Evolutionary conservation across 2,797 vertebrate species (phyloP), one percentile per base, ranked within the genome.

Genomic region (Mus caroli): DNA sequence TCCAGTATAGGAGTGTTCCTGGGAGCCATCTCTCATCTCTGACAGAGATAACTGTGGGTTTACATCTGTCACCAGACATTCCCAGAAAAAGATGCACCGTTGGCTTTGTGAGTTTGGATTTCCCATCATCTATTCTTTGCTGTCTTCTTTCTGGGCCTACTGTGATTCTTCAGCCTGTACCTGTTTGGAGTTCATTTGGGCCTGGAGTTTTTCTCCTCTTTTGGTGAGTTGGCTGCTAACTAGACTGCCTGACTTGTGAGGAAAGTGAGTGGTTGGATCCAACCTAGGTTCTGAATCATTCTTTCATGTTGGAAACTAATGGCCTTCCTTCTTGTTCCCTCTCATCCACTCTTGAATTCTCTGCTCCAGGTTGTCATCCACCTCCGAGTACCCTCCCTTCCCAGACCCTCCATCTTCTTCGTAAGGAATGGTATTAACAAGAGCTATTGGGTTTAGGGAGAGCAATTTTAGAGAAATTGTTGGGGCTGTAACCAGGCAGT

Each of bases 1-100:
- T 97, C 96, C 97, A 97, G 95, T 89, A 37, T 58, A 97, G 96
- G 97, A 96, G 96, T 89, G 86, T 94, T 91, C 96, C 94, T 90
- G 90, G 95, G 90, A 94, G 90, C 82, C 97, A 92, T 92, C 92
- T 97, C 88, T 96, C 95, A 91, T 50, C 62, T 96, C 79, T 94
- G 88, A 77, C 77, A 95, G 85, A 94, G 82, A 76, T 90, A 82
- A 77, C n/a, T 46, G 80, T 85, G 37, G 71, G 2, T 89, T 58
- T 87, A 31, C 46, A 50, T n/a, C 46, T 85, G 34, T 82, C 31
- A 88, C 73, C 92, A 92, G 69, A 54, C 75, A 89, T 79, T 86
- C 83, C 93, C 78, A 94, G 94, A 46, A 86, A 86, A 64, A 40
- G 56, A 73, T 12, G n/a, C 64, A 87, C 86, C 77, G 62, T n/a